Evolutionary conservation across 2,113 vertebrate genomes (phyloP).

Genomic region (Poicephalus gulielmi): DNA sequence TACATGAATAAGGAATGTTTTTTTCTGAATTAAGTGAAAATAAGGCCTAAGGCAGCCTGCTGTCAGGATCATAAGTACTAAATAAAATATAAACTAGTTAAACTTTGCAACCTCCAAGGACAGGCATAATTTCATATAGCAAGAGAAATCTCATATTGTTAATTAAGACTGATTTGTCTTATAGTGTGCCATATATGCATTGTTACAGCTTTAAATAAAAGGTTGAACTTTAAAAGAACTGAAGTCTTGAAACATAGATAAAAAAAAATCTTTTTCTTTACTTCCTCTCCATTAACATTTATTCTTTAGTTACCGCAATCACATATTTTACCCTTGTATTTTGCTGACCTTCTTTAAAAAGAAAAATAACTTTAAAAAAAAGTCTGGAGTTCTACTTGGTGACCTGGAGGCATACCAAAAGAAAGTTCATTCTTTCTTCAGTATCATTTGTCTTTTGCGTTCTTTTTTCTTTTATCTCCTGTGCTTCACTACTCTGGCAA

Average conservation of each 20-base stretch:
- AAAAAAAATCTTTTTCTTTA: not conserved
- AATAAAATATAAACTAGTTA: conserved; percentile 61
- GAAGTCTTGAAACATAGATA: not conserved
- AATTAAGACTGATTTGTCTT: not conserved
- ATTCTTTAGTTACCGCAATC: not conserved
- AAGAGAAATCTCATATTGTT: not conserved
- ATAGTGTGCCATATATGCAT: not conserved
- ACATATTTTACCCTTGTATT: not conserved
- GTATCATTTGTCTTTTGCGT: accelerated
- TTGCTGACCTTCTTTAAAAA: not conserved
- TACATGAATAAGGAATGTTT: conserved; percentile 67
- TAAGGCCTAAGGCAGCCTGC: conserved; percentile 48
- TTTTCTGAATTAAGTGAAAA: conserved; percentile 69
- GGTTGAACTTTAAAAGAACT: not conserved
- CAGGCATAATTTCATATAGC: not conserved
- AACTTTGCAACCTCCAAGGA: conserved; percentile 11
- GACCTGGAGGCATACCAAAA: not conserved
- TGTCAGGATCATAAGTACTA: conserved; percentile 40
- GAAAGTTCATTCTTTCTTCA: not conserved
- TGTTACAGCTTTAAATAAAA: not conserved
- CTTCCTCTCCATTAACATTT: not conserved
- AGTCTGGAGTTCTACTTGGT: not conserved
- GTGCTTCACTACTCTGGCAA: not conserved
- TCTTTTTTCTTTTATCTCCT: not conserved
- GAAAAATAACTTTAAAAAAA: not conserved